phyloP scores from a whole-genome alignment of 2,797 vertebrate species.

The Selene dorsalis region DNA sequence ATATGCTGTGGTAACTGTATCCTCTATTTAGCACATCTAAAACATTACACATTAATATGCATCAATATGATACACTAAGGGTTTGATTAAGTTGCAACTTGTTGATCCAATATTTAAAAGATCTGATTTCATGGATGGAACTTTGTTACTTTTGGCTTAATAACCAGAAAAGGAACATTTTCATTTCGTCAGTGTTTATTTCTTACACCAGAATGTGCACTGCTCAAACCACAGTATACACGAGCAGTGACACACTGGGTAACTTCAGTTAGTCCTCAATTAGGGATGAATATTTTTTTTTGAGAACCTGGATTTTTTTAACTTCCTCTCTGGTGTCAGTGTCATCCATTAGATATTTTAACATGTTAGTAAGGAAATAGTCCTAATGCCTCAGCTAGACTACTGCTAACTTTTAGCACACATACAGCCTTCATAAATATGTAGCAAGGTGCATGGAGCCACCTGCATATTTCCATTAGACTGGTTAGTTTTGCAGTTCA shows the following conservation, averaged over 20 bases:
- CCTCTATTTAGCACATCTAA: too few species aligned
- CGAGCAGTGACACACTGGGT: neutral
- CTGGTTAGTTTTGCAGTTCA: slow-evolving; percentile 10
- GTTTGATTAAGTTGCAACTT: neutral
- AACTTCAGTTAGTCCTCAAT: neutral
- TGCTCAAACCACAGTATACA: too few species aligned
- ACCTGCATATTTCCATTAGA: slow-evolving; percentile 6
- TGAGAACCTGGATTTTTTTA: slow-evolving; percentile 3
- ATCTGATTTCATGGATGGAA: neutral
- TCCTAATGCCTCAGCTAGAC: slow-evolving; percentile 1
- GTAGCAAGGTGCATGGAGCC: neutral
- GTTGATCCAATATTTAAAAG: neutral
- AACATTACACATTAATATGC: too few species aligned
- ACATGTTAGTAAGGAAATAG: neutral
- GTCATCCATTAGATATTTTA: too few species aligned
- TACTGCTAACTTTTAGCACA: neutral
- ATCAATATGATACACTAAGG: neutral
- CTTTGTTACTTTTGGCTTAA: neutral
- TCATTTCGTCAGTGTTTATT: neutral
- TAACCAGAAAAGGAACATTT: neutral
- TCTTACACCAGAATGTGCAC: neutral
- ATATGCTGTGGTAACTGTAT: neutral
- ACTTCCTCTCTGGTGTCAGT: neutral
- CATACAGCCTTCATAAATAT: slow-evolving; percentile 30
- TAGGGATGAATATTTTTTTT: neutral